Percentiles rank a stretch among this genome's conserved stretches.
phyloP scores from a whole-genome alignment of 2,797 vertebrate genomes.

The Acanthornis magna region DNA sequence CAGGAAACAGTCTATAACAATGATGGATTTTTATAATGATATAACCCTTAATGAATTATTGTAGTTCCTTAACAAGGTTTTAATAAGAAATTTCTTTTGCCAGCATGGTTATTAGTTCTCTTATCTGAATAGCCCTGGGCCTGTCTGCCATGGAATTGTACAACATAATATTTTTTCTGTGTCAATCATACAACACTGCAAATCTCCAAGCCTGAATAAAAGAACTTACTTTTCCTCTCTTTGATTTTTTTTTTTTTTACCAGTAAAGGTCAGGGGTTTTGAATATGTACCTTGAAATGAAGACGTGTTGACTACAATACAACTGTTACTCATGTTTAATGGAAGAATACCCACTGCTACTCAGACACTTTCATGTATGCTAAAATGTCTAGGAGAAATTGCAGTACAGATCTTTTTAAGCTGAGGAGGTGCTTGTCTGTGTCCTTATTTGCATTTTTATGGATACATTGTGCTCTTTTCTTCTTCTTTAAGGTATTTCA shows the following conservation, averaged over 20 bases:
- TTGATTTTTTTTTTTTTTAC: neutral
- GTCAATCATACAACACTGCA: constrained; percentile 53
- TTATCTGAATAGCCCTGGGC: constrained; percentile 67
- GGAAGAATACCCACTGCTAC: neutral
- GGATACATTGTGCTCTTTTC: neutral
- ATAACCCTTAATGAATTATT: constrained; percentile 74
- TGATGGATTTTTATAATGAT: constrained; percentile 74
- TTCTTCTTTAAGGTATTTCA: neutral
- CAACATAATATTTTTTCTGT: constrained; percentile 68
- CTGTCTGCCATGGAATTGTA: constrained; percentile 53
- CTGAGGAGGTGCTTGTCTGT: neutral
- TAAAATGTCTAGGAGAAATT: neutral
- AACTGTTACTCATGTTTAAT: constrained; percentile 14
- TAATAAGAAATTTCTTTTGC: constrained; percentile 71
- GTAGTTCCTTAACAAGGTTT: constrained; percentile 70
- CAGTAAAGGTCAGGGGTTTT: neutral
- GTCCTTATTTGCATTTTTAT: neutral
- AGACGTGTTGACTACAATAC: neutral
- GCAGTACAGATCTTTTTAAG: neutral
- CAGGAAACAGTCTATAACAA: constrained; percentile 59
- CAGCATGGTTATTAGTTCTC: constrained; percentile 65
- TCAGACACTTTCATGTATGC: neutral
- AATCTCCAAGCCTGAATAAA: constrained; percentile 53
- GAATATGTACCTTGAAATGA: constrained; percentile 40
- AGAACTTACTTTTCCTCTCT: constrained; percentile 24